Evolutionary conservation across 2,797 vertebrate species (phyloP).

Genomic region (Cuculus canorus): DNA sequence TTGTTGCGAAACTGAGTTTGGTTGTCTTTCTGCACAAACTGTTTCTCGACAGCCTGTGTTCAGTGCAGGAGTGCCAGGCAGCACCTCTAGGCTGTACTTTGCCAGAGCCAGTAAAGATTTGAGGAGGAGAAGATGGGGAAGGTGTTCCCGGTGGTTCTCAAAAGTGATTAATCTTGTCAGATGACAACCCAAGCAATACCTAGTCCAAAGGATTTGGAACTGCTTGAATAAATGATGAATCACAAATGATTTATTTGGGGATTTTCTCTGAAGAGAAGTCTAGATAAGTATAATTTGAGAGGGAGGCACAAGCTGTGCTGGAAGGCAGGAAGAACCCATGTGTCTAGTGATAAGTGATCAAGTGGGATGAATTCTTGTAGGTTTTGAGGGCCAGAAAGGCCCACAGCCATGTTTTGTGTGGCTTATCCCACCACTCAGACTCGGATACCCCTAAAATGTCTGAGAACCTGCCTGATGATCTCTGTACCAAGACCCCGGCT

Average conservation of each 20-base stretch:
- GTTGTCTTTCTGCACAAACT: conserved; percentile 14
- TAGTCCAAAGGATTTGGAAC: background rate
- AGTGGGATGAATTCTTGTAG: background rate
- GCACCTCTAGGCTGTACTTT: background rate
- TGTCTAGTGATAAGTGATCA: background rate
- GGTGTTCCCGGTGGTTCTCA: background rate
- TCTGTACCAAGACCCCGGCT: background rate
- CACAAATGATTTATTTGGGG: conserved; percentile 17
- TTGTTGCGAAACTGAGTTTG: background rate
- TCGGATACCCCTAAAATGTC: background rate
- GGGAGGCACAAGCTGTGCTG: background rate
- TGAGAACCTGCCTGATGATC: background rate
- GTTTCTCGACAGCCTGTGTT: background rate
- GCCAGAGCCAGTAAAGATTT: background rate
- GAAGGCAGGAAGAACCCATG: background rate
- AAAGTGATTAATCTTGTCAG: conserved; percentile 19
- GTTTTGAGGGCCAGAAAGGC: background rate
- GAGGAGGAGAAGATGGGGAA: background rate
- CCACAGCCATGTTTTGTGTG: background rate
- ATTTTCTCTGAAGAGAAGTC: conserved; percentile 6
- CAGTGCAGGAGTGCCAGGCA: background rate
- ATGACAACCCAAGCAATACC: conserved; percentile 1
- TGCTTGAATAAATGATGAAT: conserved; percentile 26
- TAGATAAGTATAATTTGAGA: background rate
- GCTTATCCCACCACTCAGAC: background rate